Conservation (phyloP, 2,113 vertebrate genomes). For the Orcinus orca region DNA sequence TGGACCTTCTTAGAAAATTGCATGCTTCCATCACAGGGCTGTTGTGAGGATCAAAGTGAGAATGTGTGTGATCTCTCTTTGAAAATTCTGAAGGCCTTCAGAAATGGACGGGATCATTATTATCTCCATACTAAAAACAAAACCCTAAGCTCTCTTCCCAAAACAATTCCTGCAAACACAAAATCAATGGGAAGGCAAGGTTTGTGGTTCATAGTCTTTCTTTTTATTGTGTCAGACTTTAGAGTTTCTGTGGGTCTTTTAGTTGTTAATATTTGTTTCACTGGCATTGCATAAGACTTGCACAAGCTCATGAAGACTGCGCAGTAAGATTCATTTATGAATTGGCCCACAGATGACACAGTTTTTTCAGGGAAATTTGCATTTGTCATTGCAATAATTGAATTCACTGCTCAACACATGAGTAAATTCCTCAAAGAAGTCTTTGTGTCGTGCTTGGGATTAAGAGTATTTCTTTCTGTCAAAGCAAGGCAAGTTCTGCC, state of each 20-base stretch:
- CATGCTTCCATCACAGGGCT: conserved; percentile 15
- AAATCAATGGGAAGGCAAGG: not conserved
- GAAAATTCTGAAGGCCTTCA: conserved; percentile 26
- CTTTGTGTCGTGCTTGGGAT: conserved; percentile 45
- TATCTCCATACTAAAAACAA: conserved; percentile 18
- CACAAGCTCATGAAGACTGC: not conserved
- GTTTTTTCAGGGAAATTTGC: conserved; percentile 36
- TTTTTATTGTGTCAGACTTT: not conserved
- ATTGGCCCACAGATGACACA: not conserved
- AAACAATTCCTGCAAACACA: conserved; percentile 27
- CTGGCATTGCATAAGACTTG: not conserved
- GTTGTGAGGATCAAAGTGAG: conserved; percentile 62
- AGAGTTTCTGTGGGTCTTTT: not conserved
- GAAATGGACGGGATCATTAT: not conserved
- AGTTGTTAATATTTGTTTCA: not conserved
- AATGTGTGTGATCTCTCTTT: conserved; percentile 6
- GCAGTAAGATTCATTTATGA: not conserved
- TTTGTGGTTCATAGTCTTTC: not conserved
- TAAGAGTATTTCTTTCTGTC: conserved; percentile 43
- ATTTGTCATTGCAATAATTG: conserved; percentile 34
- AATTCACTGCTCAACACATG: conserved; percentile 41
- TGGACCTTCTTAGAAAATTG: conserved; percentile 57
- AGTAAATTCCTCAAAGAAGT: conserved; percentile 57
- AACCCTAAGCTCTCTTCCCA: not conserved
- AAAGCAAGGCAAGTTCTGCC: conserved; percentile 34